Evolutionary conservation across 2,797 vertebrate genomes (phyloP), one percentile per base, ranked within the genome.

Genomic region (Ibycter americanus): DNA sequence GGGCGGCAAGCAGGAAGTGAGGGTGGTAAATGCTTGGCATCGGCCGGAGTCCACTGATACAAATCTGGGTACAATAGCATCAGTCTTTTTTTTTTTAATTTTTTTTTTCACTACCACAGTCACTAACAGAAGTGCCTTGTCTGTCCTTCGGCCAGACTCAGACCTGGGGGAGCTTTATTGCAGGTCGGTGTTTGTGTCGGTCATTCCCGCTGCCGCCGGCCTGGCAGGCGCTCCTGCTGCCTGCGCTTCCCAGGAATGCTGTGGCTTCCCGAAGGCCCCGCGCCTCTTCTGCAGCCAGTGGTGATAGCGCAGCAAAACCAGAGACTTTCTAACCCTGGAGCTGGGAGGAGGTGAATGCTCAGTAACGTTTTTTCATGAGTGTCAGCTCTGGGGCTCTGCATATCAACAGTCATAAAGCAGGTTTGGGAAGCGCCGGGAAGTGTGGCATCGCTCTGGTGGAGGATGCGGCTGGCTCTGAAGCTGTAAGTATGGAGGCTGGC

Each of bases 11-110:
- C 92, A 68, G 90, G 93, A 90, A 87, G 83, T 80, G 91, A 73
- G 74, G 92, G 93, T 94, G 96, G 96, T 93, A 93, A 83, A 70
- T 91, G 74, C 61, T 55, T 90, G 91, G 90, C 93, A 72, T 89
- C 80, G 76, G 79, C 63, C 4, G 79, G 46, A 71, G 54, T 32
- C 65, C 46, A 49, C 54, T 29, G 95, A 10, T 89, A 83, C 52
- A 17, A 29, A 42, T 59, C 80, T 25, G 70, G 22, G 66, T 21
- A 94, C 95, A 94, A 96, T 90, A 72, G 94, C 90, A n/a, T 66
- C 72, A 88, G 72, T 93, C 72, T 91, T 51, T 66, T 40, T 31
- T 61, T 51, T 32, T 38, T 2, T 36, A 21, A 46, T 44, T 19
- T 52, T 79, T 87, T 56, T 65, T 12, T n/a, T 49, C 54, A 2